Evolutionary conservation across 1,140 invertebrate species (phyloP).

Genomic region (Vanessa tameamea): DNA sequence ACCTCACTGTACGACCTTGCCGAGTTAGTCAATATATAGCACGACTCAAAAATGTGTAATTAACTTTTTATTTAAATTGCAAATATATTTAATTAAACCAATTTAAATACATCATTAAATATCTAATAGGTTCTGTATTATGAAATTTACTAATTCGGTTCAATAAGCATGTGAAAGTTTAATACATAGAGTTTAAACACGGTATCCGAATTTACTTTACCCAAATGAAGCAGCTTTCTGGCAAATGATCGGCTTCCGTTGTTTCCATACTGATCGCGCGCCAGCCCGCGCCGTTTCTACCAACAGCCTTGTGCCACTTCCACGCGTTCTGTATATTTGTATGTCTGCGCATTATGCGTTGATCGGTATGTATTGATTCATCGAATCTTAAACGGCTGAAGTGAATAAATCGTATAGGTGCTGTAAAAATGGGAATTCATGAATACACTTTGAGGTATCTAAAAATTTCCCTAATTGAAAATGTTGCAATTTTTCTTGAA

Average conservation of each 20-base stretch:
- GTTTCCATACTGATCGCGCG: constrained; percentile 52
- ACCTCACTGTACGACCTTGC: constrained; percentile 57
- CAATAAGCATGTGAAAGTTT: background rate
- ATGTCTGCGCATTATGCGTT: constrained; percentile 57
- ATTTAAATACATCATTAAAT: background rate
- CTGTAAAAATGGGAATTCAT: constrained; percentile 40
- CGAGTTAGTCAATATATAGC: constrained; percentile 50
- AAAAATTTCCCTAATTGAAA: constrained; percentile 32
- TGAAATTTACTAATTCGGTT: background rate
- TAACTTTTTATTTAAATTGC: constrained; percentile 34
- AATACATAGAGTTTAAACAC: background rate
- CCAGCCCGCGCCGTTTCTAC: constrained; percentile 60
- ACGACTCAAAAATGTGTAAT: constrained; percentile 43
- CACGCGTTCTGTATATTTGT: constrained; percentile 59
- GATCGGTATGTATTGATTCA: constrained; percentile 55
- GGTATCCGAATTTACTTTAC: constrained; percentile 24
- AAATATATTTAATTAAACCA: constrained; percentile 3
- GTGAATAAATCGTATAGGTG: constrained; percentile 39
- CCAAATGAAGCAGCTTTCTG: constrained; percentile 47
- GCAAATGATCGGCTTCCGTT: constrained; percentile 57
- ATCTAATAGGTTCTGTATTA: background rate
- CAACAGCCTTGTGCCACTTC: constrained; percentile 70
- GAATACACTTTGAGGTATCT: constrained; percentile 41
- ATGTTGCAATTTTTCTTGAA: background rate
- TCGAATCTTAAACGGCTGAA: constrained; percentile 44